Evolutionary conservation across 2,888 invertebrate genomes (phyloP).

Genomic region (Folsomia candida): DNA sequence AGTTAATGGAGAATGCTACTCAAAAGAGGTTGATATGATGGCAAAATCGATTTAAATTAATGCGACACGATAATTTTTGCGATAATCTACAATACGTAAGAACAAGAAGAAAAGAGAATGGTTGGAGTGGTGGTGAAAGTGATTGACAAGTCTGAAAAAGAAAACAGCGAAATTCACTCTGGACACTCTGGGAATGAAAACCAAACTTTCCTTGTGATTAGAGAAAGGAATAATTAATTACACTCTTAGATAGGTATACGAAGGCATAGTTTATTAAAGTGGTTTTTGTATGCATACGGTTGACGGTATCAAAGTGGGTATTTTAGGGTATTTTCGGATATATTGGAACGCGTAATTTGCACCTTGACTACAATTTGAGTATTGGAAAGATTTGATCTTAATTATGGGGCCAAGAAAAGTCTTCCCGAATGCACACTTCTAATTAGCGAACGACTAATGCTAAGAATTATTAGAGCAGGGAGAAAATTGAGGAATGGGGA

Average conservation of each 20-base stretch:
- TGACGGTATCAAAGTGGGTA: too few relatives aligned
- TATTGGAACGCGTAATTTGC: too few relatives aligned
- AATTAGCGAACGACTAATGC: too few relatives aligned
- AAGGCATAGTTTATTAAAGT: too few relatives aligned
- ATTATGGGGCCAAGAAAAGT: too few relatives aligned
- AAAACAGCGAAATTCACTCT: background rate
- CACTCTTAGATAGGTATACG: too few relatives aligned
- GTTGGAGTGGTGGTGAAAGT: background rate
- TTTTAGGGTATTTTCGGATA: too few relatives aligned
- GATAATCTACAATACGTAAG: background rate
- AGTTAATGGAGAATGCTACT: background rate
- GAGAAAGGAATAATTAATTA: constrained; percentile 2
- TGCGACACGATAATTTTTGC: constrained; percentile 1
- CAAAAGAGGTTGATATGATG: background rate
- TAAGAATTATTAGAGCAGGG: background rate
- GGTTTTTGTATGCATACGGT: too few relatives aligned
- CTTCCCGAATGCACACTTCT: too few relatives aligned
- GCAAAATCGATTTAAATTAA: constrained; percentile 3
- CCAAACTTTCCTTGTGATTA: background rate
- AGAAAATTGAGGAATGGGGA: background rate
- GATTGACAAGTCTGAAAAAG: background rate
- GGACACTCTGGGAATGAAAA: background rate
- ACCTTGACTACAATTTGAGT: too few relatives aligned
- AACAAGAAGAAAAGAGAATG: background rate
- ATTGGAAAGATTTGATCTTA: too few relatives aligned